Conservation (phyloP, 2,797 vertebrate genomes). For the Toxotes lorentzi region DNA sequence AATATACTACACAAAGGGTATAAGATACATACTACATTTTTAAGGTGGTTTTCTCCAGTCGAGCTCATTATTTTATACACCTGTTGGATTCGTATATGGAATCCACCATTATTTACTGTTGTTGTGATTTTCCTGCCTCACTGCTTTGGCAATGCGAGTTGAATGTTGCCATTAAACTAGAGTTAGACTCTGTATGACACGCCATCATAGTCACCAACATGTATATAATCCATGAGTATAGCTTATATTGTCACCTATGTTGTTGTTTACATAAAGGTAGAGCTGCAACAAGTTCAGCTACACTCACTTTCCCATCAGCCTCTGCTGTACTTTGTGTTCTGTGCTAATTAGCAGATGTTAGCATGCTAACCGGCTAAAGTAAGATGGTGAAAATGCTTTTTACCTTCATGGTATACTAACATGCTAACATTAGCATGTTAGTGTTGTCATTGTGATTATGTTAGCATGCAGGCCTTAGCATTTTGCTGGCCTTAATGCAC, state of each 20-base stretch:
- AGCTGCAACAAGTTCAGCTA: background rate
- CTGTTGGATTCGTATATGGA: background rate
- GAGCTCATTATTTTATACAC: constrained; percentile 19
- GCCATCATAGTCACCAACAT: background rate
- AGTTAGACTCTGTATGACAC: background rate
- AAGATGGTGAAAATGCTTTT: background rate
- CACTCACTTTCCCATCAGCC: background rate
- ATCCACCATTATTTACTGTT: background rate
- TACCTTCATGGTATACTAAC: background rate
- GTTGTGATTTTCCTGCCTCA: background rate
- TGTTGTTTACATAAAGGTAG: background rate
- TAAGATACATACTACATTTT: background rate
- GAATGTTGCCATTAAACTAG: background rate
- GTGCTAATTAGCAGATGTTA: background rate
- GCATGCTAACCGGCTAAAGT: background rate
- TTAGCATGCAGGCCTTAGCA: too few relatives aligned
- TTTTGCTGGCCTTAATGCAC: too few relatives aligned
- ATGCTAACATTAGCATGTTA: too few relatives aligned
- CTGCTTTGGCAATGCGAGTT: background rate
- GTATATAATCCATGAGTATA: background rate
- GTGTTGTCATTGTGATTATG: too few relatives aligned
- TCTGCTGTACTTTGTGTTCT: too few relatives aligned
- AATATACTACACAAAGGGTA: background rate
- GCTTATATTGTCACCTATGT: background rate
- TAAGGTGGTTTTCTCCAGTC: background rate